These are phyloP conservation scores for Protosalanx chinensis DNA, from an alignment of 2,797 vertebrate species.

Conservation along the genomic window DNA sequence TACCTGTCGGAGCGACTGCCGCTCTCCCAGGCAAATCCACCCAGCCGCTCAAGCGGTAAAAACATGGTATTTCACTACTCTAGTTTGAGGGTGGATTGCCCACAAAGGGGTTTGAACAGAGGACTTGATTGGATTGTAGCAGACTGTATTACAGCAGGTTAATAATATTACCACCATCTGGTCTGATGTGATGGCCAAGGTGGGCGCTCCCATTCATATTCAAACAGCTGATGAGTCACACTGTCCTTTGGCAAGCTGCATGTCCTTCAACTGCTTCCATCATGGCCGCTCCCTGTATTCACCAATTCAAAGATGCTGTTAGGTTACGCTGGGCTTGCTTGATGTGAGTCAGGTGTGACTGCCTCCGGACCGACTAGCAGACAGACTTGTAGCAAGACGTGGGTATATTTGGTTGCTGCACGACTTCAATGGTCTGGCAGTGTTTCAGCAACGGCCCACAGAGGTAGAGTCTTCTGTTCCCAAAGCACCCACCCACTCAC, in stretches of 20 bases:
- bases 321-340: not conserved
- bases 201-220: constrained; percentile 1
- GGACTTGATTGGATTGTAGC: no score
- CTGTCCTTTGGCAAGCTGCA: not conserved
- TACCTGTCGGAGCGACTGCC: not conserved
- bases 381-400: not conserved
- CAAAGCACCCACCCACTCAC: not conserved
- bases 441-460: not conserved
- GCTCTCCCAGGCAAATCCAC: not conserved
- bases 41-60: not conserved
- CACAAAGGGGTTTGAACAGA: no score
- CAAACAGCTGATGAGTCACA: constrained; percentile 3
- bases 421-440: not conserved
- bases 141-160: not conserved
- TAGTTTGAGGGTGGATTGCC: no score
- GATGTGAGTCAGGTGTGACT: not conserved
- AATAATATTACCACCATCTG: not conserved
- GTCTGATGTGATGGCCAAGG: not conserved
- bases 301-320: no score
- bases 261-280: constrained; percentile 10
- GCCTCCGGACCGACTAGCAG: not conserved
- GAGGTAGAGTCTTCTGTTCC: not conserved
- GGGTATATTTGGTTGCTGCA: not conserved
- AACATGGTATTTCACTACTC: not conserved
- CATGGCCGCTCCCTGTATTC: not conserved